Evolutionary conservation across 1,140 invertebrate genomes (phyloP).

Genomic region (Phenacoccus solenopsis): DNA sequence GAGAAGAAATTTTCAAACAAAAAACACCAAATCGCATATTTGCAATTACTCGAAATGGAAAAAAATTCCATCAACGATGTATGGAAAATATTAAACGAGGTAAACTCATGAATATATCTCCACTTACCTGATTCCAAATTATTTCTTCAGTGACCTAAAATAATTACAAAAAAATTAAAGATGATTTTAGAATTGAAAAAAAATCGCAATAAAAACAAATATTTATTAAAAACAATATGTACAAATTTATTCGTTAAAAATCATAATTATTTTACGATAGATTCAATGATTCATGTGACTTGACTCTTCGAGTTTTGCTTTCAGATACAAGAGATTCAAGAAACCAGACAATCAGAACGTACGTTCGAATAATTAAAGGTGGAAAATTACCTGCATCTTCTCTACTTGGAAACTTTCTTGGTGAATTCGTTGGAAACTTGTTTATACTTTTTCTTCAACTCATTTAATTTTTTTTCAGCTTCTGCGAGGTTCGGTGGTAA

Average conservation of each 20-base stretch:
- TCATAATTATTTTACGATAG: no score
- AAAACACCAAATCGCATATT: not conserved
- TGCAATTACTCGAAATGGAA: not conserved
- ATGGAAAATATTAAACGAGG: not conserved
- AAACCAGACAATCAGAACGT: not conserved
- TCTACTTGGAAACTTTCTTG: not conserved
- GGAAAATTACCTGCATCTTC: not conserved
- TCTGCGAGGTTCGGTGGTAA: not conserved
- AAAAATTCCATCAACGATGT: not conserved
- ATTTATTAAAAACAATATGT: no score
- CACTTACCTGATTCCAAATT: no score
- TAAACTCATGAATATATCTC: not conserved
- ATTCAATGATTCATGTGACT: no score
- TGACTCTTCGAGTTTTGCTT: no score
- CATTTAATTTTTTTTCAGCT: not conserved
- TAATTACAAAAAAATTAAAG: no score
- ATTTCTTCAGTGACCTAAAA: no score
- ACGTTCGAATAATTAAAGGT: not conserved
- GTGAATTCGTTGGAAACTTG: not conserved
- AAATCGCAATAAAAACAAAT: no score
- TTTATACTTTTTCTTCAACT: not conserved
- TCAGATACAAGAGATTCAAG: no score
- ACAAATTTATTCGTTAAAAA: no score
- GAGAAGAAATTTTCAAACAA: not conserved
- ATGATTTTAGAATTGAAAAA: no score